Evolutionary conservation across 2,797 vertebrate species (phyloP).

Genomic region (Rhincodon typus): DNA sequence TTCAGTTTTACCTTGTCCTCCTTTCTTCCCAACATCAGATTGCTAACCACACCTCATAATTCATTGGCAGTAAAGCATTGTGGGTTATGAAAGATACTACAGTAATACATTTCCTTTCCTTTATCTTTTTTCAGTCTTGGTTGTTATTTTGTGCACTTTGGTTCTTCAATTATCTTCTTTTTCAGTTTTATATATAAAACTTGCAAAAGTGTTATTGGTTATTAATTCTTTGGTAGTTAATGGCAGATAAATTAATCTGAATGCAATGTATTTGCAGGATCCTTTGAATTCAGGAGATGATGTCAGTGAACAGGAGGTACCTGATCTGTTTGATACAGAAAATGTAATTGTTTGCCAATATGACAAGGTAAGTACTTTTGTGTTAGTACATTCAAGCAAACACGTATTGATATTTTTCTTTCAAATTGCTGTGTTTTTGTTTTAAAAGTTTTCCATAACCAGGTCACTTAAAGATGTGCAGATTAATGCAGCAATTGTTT

Average conservation of each 20-base stretch:
- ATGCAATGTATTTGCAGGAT: slow-evolving; percentile 60
- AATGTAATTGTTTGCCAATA: slow-evolving; percentile 96
- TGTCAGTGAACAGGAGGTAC: slow-evolving; percentile 86
- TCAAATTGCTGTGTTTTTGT: neutral
- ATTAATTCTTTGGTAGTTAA: neutral
- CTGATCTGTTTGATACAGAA: slow-evolving; percentile 90
- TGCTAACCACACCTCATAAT: neutral
- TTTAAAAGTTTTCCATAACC: neutral
- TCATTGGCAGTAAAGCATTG: neutral
- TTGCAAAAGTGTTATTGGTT: neutral
- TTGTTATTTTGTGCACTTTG: neutral
- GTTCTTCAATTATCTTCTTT: neutral
- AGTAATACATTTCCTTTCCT: neutral
- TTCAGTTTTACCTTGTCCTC: neutral
- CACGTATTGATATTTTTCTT: neutral
- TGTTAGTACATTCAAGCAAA: neutral
- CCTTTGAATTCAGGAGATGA: slow-evolving; percentile 95
- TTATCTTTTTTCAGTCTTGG: neutral
- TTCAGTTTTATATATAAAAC: neutral
- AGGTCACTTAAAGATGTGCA: neutral
- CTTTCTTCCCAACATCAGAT: neutral
- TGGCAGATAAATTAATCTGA: neutral
- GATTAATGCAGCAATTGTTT: neutral
- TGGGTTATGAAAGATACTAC: neutral
- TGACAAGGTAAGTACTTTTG: slow-evolving; percentile 74